These are phyloP conservation scores for Acrocephalus arundinaceus DNA, from an alignment of 2,113 vertebrate species.

Conservation along the genomic window DNA sequence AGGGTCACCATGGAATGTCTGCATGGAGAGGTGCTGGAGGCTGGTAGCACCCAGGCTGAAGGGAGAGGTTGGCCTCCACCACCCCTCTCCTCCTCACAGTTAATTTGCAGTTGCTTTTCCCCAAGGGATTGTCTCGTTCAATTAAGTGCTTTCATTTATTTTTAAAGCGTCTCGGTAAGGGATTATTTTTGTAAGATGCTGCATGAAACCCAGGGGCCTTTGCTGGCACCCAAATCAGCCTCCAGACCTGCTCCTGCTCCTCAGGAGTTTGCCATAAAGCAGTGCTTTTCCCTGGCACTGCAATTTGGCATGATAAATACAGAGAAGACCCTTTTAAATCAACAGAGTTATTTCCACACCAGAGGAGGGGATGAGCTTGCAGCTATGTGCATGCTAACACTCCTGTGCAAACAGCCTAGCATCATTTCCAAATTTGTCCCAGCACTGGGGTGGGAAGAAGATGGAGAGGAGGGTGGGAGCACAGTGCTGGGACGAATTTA, in stretches of 20 bases:
- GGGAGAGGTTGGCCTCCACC: background rate
- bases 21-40: accelerated
- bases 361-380: background rate
- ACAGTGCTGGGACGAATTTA: background rate
- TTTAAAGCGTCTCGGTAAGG: background rate
- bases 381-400: background rate
- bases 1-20: background rate
- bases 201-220: background rate
- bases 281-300: background rate
- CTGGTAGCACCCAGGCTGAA: background rate
- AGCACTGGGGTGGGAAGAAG: background rate
- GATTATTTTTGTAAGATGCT: constrained; percentile 7
- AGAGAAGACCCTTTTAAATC: background rate
- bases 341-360: background rate
- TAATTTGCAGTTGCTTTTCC: background rate
- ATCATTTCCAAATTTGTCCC: background rate
- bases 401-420: background rate
- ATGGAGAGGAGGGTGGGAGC: background rate
- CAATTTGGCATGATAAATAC: background rate
- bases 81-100: background rate
- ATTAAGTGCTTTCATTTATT: constrained; percentile 11
- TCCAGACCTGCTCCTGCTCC: background rate
- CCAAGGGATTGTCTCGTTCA: background rate
- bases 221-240: background rate
- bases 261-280: background rate